Percentiles rank a stretch among this genome's conserved stretches.
Conservation (phyloP, 1,140 invertebrate genomes). For the Pseudobourletiella spinata region DNA sequence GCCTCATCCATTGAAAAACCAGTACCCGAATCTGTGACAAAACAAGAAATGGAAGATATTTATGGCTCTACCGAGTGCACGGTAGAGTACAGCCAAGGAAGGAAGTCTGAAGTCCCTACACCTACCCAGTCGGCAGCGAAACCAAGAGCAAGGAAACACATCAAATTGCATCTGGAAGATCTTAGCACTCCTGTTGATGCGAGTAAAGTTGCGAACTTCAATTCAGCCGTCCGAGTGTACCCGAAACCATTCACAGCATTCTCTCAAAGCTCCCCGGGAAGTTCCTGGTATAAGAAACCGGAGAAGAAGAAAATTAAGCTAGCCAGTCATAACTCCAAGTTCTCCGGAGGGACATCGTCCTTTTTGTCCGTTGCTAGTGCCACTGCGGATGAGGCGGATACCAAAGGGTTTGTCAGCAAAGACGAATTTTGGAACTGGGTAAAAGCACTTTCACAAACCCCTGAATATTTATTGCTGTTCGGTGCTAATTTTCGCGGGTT, state of each 20-base stretch:
- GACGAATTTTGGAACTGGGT: conserved; percentile 12
- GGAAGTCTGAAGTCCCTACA: not conserved
- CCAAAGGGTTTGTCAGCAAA: not conserved
- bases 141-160: not conserved
- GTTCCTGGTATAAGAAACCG: not conserved
- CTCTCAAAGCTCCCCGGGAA: conserved; percentile 1
- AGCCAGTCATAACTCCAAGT: not conserved
- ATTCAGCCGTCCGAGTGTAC: not conserved
- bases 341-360: not conserved
- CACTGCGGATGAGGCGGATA: not conserved
- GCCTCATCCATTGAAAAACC: not conserved
- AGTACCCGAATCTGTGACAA: not conserved
- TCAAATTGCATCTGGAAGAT: not conserved
- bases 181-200: not conserved
- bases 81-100: not conserved
- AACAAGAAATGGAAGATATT: not conserved
- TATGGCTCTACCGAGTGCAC: not conserved
- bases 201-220: not conserved
- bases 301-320: conserved; percentile 6
- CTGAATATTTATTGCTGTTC: not conserved
- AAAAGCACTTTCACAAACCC: not conserved
- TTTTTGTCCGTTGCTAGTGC: not conserved
- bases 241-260: conserved; percentile 10
- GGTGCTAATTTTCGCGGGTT: not conserved
- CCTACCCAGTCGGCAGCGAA: not conserved